phyloP scores from a whole-genome alignment of 2,797 vertebrate genomes.

The Neostethus bicornis region DNA sequence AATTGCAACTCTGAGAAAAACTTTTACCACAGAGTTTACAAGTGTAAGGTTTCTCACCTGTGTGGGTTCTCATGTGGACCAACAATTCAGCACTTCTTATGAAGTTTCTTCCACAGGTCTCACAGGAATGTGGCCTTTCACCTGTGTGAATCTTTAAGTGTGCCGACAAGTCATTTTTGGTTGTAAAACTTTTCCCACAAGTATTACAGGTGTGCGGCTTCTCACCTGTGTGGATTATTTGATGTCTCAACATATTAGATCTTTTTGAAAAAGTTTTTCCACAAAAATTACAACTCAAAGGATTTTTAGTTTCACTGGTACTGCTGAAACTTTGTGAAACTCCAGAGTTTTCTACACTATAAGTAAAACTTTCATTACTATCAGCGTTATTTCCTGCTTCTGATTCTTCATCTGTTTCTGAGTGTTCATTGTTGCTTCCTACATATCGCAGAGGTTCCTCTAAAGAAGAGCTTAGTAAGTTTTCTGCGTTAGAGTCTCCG shows the following conservation, averaged over 20 bases:
- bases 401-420: too few species aligned
- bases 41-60: rapidly evolving
- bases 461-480: too few species aligned
- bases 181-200: background rate
- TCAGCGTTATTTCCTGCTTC: too few species aligned
- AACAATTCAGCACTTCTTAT: background rate
- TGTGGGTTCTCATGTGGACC: background rate
- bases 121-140: background rate
- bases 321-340: background rate
- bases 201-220: slow-evolving; percentile 1
- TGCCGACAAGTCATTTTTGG: background rate
- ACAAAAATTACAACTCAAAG: slow-evolving; percentile 4
- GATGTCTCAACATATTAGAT: slow-evolving; percentile 1
- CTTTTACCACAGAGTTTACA: too few species aligned
- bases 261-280: slow-evolving; percentile 2
- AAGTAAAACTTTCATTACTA: too few species aligned
- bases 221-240: background rate
- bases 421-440: too few species aligned
- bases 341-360: rapidly evolving
- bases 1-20: too few species aligned
- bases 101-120: background rate
- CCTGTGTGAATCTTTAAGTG: background rate
- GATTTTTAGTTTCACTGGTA: background rate
- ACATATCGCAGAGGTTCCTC: too few species aligned
- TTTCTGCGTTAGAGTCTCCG: too few species aligned